A percentile compares a stretch with the other conserved stretches of the same genome.
Conservation (phyloP, 2,888 invertebrate genomes). For the Thera britannica region DNA sequence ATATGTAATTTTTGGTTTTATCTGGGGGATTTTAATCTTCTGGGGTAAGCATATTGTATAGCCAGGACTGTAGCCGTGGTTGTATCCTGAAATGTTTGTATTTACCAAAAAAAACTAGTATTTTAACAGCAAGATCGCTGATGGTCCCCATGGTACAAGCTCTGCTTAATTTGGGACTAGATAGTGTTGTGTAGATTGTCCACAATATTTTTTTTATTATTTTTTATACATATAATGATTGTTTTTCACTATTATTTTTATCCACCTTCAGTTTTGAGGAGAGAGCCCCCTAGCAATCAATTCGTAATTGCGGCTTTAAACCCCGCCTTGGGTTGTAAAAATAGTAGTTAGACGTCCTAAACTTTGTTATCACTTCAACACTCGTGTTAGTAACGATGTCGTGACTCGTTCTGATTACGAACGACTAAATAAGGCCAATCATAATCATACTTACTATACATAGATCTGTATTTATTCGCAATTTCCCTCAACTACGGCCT, state of each 20-base stretch:
- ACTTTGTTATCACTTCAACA: conserved; percentile 24
- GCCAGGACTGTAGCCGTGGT: too few relatives aligned
- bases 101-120: too few relatives aligned
- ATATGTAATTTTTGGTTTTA: too few relatives aligned
- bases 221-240: too few relatives aligned
- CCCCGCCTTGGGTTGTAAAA: conserved; percentile 5
- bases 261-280: background rate
- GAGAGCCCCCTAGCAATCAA: conserved; percentile 2
- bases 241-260: background rate
- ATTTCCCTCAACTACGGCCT: conserved; percentile 13
- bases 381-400: conserved; percentile 14
- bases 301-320: conserved; percentile 4
- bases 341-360: conserved; percentile 9
- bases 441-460: conserved; percentile 4
- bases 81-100: too few relatives aligned
- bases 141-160: too few relatives aligned
- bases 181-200: too few relatives aligned
- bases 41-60: too few relatives aligned
- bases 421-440: conserved; percentile 20
- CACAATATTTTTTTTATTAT: too few relatives aligned
- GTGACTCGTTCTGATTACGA: conserved; percentile 14
- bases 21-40: too few relatives aligned
- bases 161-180: too few relatives aligned
- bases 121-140: too few relatives aligned
- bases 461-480: conserved; percentile 2